Evolutionary conservation across 2,888 invertebrate species (phyloP).

Genomic region (Megaustenia siamemsis): DNA sequence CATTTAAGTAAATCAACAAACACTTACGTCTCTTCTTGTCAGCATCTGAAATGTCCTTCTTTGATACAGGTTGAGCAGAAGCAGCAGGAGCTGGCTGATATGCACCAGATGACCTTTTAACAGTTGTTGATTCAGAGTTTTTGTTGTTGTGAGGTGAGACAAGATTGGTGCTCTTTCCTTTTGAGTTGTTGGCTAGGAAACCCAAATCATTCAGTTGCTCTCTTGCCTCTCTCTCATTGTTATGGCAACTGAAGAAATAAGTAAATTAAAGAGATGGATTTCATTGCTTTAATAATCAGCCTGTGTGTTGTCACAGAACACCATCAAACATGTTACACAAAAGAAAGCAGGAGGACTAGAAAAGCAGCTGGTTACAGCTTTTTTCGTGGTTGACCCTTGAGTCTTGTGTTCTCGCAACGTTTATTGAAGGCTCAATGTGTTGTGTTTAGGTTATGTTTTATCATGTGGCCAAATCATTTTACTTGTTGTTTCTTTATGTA

Average conservation of each 20-base stretch:
- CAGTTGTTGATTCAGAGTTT: neutral
- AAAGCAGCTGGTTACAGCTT: too few species aligned
- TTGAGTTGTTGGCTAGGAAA: conserved; percentile 16
- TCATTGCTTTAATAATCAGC: too few species aligned
- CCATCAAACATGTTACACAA: too few species aligned
- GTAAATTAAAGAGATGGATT: too few species aligned
- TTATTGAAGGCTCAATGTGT: too few species aligned
- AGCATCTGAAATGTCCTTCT: conserved; percentile 20
- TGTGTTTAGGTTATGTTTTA: too few species aligned
- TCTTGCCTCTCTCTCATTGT: conserved; percentile 42
- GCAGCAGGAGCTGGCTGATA: neutral
- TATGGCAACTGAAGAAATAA: conserved; percentile 35
- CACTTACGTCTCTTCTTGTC: conserved; percentile 34
- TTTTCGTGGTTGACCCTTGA: too few species aligned
- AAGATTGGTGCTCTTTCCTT: neutral
- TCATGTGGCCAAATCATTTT: too few species aligned
- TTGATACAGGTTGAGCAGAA: neutral
- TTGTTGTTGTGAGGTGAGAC: conserved; percentile 21
- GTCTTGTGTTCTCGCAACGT: too few species aligned
- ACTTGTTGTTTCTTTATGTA: too few species aligned
- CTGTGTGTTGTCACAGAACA: too few species aligned
- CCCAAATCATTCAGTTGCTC: conserved; percentile 49
- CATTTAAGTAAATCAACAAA: neutral
- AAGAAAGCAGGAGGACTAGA: too few species aligned
- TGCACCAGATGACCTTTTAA: neutral